These are phyloP conservation scores for Blennius ocellaris DNA, from an alignment of 2,113 vertebrate genomes.

Conservation along the genomic window DNA sequence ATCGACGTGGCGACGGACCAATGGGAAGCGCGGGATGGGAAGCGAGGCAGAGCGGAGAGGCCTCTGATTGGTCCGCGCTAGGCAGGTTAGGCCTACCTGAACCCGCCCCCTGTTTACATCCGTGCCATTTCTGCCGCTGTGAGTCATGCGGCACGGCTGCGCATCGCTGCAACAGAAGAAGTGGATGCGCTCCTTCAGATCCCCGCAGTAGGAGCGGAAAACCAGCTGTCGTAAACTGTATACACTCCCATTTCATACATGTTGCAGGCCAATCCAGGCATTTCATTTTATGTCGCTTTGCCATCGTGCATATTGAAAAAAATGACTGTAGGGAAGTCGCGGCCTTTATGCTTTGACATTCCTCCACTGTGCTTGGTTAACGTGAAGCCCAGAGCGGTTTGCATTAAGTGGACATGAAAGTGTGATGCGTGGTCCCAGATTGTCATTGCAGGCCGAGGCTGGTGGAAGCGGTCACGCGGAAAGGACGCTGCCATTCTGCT, in stretches of 20 bases:
- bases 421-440: conserved; percentile 9
- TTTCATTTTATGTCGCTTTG: conserved; percentile 13
- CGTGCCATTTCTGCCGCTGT: conserved; percentile 62
- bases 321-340: not conserved
- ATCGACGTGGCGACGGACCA: conserved; percentile 66
- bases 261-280: not conserved
- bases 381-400: not conserved
- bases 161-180: conserved; percentile 66
- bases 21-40: conserved; percentile 35
- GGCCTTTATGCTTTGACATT: not conserved
- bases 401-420: not conserved
- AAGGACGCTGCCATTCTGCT: conserved; percentile 52
- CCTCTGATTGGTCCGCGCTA: conserved; percentile 48
- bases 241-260: conserved; percentile 11
- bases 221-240: conserved; percentile 35
- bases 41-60: not conserved
- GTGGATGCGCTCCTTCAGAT: conserved; percentile 53
- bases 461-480: conserved; percentile 48
- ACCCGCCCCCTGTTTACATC: conserved; percentile 81
- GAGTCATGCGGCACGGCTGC: conserved; percentile 83
- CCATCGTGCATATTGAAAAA: not conserved
- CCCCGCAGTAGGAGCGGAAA: conserved; percentile 57
- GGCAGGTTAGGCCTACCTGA: conserved; percentile 67
- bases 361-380: not conserved
- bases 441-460: conserved; percentile 35